Evolutionary conservation across 1,140 invertebrate genomes (phyloP).

Genomic region (Papilio machaon): DNA sequence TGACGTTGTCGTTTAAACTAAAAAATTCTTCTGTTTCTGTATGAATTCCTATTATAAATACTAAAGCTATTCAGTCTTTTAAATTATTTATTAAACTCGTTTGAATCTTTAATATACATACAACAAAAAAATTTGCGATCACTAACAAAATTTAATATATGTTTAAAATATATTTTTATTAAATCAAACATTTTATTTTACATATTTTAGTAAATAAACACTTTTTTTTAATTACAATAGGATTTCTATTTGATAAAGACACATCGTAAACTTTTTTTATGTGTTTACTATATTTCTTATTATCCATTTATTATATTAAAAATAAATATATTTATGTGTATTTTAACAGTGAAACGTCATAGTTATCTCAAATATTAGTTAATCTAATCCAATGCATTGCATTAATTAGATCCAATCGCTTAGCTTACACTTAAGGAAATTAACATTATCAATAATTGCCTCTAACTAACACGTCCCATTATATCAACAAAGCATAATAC

Average conservation of each 20-base stretch:
- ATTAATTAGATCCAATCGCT: conserved; percentile 1
- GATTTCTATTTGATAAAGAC: no score
- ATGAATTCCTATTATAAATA: background rate
- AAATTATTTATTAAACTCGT: background rate
- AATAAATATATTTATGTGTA: no score
- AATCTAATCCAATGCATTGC: background rate
- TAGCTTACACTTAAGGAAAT: conserved; percentile 8
- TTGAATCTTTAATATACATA: background rate
- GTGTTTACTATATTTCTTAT: no score
- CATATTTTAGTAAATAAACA: no score
- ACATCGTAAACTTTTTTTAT: no score
- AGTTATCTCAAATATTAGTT: background rate
- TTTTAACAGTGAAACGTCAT: background rate
- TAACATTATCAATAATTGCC: conserved; percentile 7
- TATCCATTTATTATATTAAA: no score
- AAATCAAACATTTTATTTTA: no score
- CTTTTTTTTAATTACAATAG: no score
- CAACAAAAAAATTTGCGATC: no score
- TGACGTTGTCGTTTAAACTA: background rate
- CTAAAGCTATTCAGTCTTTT: background rate
- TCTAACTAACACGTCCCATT: background rate
- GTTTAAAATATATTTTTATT: no score
- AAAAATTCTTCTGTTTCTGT: background rate
- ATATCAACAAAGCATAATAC: background rate
- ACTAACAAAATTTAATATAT: no score